Conservation (phyloP, 2,888 invertebrate species). For the Amiota mariae region DNA sequence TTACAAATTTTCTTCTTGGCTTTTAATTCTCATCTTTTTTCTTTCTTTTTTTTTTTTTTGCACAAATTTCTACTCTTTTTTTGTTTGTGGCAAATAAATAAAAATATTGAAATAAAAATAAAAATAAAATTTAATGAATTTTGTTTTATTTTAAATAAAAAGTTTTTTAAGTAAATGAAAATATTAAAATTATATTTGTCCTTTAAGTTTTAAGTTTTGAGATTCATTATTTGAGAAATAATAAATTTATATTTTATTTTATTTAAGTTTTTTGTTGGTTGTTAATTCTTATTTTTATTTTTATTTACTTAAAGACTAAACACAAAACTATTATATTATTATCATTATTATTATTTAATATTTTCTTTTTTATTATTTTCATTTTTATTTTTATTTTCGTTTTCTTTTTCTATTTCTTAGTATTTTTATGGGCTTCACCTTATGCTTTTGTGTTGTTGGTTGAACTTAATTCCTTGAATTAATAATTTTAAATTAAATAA, state of each 20-base stretch:
- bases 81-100: no score
- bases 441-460: conserved; percentile 1
- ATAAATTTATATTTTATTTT: conserved; percentile 23
- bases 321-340: no score
- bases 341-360: no score
- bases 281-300: conserved; percentile 30
- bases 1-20: no score
- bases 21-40: conserved; percentile 48
- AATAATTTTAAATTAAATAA: conserved; percentile 24
- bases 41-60: conserved; percentile 53
- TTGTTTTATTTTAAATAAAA: not conserved
- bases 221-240: conserved; percentile 10
- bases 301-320: conserved; percentile 16
- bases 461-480: conserved; percentile 39
- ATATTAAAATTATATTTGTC: conserved; percentile 39
- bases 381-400: not conserved
- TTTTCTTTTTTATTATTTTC: not conserved
- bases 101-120: not conserved
- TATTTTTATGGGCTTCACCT: no score
- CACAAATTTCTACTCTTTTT: conserved; percentile 44
- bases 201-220: conserved; percentile 33
- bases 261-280: not conserved
- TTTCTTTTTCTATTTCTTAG: conserved; percentile 19
- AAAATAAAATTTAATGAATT: not conserved
- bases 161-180: conserved; percentile 14